Conservation (phyloP, 2,888 invertebrate species). For the Mythimna impura region DNA sequence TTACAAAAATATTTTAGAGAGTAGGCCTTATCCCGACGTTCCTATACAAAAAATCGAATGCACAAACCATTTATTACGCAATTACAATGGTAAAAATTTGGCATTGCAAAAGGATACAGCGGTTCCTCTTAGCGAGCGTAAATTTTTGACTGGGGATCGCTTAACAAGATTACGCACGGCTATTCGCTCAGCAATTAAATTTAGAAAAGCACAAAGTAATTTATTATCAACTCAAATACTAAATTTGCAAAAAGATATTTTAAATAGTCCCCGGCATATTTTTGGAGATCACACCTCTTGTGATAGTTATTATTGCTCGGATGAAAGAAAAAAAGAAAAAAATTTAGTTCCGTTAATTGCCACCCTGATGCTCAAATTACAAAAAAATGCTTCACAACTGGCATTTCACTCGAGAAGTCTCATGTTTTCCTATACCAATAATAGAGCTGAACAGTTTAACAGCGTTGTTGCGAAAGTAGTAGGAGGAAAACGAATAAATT, state of each 20-base stretch:
- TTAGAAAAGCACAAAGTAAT: slow-evolving; percentile 1
- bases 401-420: slow-evolving; percentile 40
- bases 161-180: slow-evolving; percentile 11
- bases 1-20: neutral
- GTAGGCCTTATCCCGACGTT: slow-evolving; percentile 11
- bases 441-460: slow-evolving; percentile 13
- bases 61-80: slow-evolving; percentile 11
- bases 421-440: slow-evolving; percentile 4
- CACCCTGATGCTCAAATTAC: slow-evolving; percentile 1
- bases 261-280: slow-evolving; percentile 12
- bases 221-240: neutral
- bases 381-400: slow-evolving; percentile 24
- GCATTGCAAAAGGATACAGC: slow-evolving; percentile 9
- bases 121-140: slow-evolving; percentile 10
- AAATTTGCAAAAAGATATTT: slow-evolving; percentile 4
- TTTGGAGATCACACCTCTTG: slow-evolving; percentile 10
- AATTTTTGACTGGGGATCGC: slow-evolving; percentile 9
- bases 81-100: slow-evolving; percentile 18
- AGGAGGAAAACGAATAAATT: slow-evolving; percentile 2
- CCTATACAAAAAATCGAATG: slow-evolving; percentile 3
- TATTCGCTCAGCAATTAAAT: slow-evolving; percentile 10
- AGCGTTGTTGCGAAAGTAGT: slow-evolving; percentile 7
- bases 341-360: slow-evolving; percentile 1
- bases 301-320: slow-evolving; percentile 6
- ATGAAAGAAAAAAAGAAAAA: neutral